These are phyloP conservation scores for Macrotus californicus DNA, from an alignment of 2,113 vertebrate species.

Conservation along the genomic window DNA sequence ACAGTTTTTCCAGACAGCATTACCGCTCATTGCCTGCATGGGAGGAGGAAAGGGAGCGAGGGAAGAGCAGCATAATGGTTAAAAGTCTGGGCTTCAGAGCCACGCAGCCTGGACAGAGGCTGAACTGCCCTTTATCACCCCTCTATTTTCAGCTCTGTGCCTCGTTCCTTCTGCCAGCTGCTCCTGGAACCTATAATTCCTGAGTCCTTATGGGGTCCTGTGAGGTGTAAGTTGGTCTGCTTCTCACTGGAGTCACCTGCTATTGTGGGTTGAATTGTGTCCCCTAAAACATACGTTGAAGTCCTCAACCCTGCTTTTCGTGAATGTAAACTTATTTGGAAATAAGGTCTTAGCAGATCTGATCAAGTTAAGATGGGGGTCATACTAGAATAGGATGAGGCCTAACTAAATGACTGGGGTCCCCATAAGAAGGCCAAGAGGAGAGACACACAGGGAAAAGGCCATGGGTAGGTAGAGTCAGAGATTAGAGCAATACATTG, in stretches of 20 bases:
- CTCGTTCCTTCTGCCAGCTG: neutral
- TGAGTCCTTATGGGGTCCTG: neutral
- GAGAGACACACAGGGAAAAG: neutral
- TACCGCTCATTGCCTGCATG: neutral
- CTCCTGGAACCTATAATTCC: neutral
- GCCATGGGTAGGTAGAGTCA: neutral
- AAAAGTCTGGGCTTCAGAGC: neutral
- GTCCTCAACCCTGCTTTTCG: neutral
- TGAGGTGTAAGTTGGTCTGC: neutral
- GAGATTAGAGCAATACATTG: fast-evolving
- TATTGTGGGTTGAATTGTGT: neutral
- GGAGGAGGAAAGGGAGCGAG: neutral
- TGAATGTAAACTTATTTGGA: neutral
- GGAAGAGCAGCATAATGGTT: neutral
- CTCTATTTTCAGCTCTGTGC: neutral
- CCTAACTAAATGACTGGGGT: neutral
- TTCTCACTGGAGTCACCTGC: neutral
- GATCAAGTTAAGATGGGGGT: neutral
- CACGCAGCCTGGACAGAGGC: neutral
- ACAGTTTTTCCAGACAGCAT: neutral
- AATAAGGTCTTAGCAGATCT: neutral
- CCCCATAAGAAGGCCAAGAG: neutral
- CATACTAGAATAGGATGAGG: neutral
- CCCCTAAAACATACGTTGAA: neutral
- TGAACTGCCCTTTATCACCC: fast-evolving